Percentiles rank a stretch among this genome's conserved stretches.
Evolutionary conservation across 2,113 vertebrate genomes (phyloP).

Genomic region (Craseonycteris thonglongyai): DNA sequence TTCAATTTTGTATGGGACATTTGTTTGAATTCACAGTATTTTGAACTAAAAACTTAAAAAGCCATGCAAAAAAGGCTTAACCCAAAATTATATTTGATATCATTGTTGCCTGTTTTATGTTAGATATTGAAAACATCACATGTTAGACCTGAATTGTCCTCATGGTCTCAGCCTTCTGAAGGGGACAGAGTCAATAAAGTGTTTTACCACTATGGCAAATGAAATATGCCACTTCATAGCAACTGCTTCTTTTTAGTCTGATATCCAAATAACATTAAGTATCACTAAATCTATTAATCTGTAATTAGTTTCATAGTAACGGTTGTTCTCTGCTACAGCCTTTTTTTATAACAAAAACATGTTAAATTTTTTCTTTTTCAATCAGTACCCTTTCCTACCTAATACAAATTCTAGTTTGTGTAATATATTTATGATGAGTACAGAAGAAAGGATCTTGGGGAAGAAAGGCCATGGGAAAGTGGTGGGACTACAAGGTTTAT

Average conservation of each 20-base stretch:
- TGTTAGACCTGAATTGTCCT: background rate
- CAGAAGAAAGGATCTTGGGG: slow-evolving; percentile 1
- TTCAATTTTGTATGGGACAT: background rate
- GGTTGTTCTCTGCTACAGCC: background rate
- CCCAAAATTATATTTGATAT: background rate
- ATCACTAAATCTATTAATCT: background rate
- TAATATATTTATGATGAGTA: slow-evolving; percentile 21
- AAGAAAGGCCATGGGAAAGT: slow-evolving; percentile 46
- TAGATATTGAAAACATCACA: background rate
- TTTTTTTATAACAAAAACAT: background rate
- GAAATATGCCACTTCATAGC: background rate
- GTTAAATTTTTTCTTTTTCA: no score
- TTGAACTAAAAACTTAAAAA: background rate
- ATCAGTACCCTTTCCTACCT: background rate
- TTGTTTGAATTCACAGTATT: slow-evolving; percentile 2
- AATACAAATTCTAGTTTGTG: background rate
- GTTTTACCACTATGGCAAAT: no score
- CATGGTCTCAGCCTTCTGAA: background rate
- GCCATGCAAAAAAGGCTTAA: background rate
- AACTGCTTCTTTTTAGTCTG: background rate
- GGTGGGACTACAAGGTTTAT: slow-evolving; percentile 17
- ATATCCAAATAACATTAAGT: background rate
- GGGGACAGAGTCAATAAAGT: background rate
- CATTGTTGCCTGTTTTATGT: background rate
- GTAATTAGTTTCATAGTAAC: background rate